These are phyloP conservation scores for Lacerta bilineata DNA, from an alignment of 2,797 vertebrate species.

Conservation along the genomic window DNA sequence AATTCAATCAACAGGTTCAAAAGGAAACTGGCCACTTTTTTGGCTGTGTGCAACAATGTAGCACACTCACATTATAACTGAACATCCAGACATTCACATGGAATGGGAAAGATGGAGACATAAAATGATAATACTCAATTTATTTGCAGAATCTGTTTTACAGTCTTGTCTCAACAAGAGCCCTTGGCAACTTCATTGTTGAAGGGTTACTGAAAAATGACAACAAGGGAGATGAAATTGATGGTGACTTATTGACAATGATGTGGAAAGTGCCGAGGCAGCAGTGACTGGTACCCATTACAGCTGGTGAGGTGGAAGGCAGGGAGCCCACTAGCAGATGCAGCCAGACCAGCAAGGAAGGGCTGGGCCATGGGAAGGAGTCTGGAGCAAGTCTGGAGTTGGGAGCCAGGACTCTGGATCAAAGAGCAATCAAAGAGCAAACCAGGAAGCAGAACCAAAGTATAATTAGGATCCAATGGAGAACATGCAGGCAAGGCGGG, in stretches of 20 bases:
- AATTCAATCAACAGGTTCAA: not conserved
- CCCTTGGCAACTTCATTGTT: not conserved
- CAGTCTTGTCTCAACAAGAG: not conserved
- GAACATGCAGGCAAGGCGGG: not conserved
- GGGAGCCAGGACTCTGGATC: too few species aligned
- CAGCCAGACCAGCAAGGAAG: not conserved
- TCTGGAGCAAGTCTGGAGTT: not conserved
- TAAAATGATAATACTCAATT: not conserved
- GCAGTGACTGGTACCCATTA: too few species aligned
- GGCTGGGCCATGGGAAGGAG: not conserved
- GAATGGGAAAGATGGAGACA: not conserved
- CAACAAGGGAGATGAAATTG: not conserved
- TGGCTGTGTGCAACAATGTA: not conserved
- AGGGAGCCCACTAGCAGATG: too few species aligned
- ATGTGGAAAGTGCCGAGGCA: not conserved
- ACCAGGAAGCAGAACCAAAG: not conserved
- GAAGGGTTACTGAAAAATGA: not conserved
- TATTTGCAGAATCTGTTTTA: not conserved
- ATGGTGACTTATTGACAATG: not conserved
- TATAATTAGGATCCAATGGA: not conserved
- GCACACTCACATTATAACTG: not conserved
- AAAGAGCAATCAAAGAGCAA: too few species aligned
- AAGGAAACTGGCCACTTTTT: slow-evolving; percentile 19
- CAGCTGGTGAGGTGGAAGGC: too few species aligned
- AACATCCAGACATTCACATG: slow-evolving; percentile 3